Percentiles rank a stretch among this genome's conserved stretches.
These are phyloP conservation scores for Neomorphus geoffroyi DNA, from an alignment of 2,797 vertebrate genomes.

Conservation along the genomic window DNA sequence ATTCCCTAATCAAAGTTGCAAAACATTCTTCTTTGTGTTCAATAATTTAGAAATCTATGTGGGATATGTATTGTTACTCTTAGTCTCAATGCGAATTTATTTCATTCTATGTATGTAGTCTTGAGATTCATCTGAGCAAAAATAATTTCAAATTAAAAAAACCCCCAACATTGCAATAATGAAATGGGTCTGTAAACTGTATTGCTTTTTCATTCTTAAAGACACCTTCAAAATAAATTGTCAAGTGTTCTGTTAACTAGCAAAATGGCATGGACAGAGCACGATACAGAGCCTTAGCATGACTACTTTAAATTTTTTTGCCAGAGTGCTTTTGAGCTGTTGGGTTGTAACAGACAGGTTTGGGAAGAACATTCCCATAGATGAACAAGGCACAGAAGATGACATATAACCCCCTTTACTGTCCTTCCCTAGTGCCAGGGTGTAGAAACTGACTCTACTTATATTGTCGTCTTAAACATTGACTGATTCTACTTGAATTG, in stretches of 20 bases:
- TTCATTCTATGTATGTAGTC: constrained; percentile 8
- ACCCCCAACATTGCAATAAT: neutral
- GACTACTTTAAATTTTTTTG: neutral
- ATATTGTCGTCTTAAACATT: no score
- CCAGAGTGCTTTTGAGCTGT: neutral
- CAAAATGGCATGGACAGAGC: neutral
- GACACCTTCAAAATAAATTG: neutral
- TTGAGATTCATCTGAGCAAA: neutral
- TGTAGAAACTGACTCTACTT: no score
- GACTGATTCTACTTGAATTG: no score
- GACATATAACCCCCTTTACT: neutral
- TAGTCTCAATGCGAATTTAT: constrained; percentile 14
- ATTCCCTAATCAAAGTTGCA: constrained; percentile 70
- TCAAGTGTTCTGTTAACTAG: neutral
- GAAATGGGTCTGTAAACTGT: neutral
- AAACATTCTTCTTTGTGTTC: constrained; percentile 61
- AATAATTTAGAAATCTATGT: constrained; percentile 66
- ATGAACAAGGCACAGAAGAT: rapidly evolving
- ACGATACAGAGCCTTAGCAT: neutral
- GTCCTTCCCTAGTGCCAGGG: neutral
- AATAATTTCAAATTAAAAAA: constrained; percentile 20
- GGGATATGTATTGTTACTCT: constrained; percentile 52
- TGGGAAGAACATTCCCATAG: neutral
- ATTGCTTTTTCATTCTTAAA: neutral
- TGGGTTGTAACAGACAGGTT: neutral